phyloP scores from a whole-genome alignment of 2,888 invertebrate species.

The Ametastegia equiseti region DNA sequence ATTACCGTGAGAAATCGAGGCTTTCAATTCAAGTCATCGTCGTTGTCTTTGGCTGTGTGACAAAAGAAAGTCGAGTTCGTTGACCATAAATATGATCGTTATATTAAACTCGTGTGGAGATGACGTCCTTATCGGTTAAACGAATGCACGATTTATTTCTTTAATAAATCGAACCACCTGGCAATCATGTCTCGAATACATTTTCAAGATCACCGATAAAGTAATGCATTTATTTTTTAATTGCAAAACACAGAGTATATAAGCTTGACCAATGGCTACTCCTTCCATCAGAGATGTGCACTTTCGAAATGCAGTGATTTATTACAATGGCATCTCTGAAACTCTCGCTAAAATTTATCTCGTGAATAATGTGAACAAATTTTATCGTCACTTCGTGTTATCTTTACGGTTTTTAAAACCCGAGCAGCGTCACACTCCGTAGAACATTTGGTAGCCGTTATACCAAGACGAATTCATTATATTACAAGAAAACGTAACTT shows the following conservation, averaged over 20 bases:
- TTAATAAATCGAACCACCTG: not conserved
- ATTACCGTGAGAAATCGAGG: constrained; percentile 18
- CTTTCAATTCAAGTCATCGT: no score
- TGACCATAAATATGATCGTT: not conserved
- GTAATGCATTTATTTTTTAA: constrained; percentile 32
- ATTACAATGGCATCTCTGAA: not conserved
- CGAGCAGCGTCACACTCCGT: no score
- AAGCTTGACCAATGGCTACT: constrained; percentile 2
- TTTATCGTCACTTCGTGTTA: not conserved
- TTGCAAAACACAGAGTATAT: not conserved
- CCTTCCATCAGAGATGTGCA: not conserved
- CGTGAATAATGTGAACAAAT: not conserved
- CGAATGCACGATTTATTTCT: not conserved
- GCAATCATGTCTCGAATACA: constrained; percentile 12
- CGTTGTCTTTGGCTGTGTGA: not conserved
- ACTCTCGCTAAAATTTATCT: constrained; percentile 5
- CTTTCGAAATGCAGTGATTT: constrained; percentile 43
- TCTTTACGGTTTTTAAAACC: not conserved
- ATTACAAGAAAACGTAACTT: no score
- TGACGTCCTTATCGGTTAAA: not conserved
- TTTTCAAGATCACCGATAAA: constrained; percentile 23
- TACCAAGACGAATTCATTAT: no score
- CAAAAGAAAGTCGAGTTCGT: constrained; percentile 36
- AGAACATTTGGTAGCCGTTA: no score
- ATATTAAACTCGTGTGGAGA: not conserved